Evolutionary conservation across 2,888 invertebrate species (phyloP).

Genomic region (Lordiphosa andalusiaca): DNA sequence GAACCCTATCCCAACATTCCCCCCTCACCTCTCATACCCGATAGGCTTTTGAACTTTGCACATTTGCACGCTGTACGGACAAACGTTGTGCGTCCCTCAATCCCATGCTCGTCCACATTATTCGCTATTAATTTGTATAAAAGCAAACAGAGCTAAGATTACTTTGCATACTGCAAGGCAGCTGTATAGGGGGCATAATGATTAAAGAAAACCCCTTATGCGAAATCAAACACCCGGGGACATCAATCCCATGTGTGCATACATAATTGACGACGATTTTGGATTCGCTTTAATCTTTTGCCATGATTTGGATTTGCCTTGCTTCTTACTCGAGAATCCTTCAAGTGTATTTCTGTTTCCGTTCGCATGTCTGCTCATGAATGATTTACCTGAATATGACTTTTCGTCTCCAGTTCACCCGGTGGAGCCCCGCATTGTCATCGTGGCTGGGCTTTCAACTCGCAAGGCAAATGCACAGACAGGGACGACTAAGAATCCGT

Average conservation of each 20-base stretch:
- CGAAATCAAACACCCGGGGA: conserved; percentile 53
- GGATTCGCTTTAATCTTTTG: conserved; percentile 59
- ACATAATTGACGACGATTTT: conserved; percentile 55
- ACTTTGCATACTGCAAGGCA: conserved; percentile 30
- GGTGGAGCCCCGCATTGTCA: conserved; percentile 15
- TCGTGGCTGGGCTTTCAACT: conserved; percentile 21
- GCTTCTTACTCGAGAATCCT: conserved; percentile 23
- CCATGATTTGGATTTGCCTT: conserved; percentile 47
- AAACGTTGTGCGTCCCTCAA: conserved; percentile 7
- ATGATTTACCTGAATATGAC: conserved; percentile 45
- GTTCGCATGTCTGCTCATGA: conserved; percentile 35
- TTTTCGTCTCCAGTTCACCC: not conserved
- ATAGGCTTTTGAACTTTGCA: conserved; percentile 32
- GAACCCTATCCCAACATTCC: conserved; percentile 4
- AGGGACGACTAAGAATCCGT: not conserved
- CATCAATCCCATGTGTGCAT: conserved; percentile 44
- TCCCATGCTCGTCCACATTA: conserved; percentile 33
- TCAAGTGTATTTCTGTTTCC: conserved; percentile 27
- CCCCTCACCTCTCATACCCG: not conserved
- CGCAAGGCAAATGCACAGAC: not conserved
- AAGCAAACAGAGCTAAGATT: conserved; percentile 56
- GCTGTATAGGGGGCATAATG: conserved; percentile 36
- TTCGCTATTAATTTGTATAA: conserved; percentile 61
- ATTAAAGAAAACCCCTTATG: conserved; percentile 48
- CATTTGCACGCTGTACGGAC: conserved; percentile 16